These are phyloP conservation scores for Anoplopoma fimbria DNA, from an alignment of 2,113 vertebrate species.

Conservation along the genomic window DNA sequence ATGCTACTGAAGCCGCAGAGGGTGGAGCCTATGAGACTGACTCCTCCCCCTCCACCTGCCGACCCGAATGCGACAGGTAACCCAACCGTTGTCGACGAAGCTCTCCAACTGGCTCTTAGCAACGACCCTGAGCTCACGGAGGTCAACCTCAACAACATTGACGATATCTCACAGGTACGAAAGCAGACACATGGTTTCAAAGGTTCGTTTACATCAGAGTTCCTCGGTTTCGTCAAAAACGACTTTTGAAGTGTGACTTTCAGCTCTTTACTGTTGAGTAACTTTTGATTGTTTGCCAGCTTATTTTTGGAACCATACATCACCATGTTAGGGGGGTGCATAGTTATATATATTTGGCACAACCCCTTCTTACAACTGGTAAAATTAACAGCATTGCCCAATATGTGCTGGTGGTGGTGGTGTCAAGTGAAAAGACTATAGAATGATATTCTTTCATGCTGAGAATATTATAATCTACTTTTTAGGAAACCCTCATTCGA, in stretches of 20 bases:
- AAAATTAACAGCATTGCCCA: background rate
- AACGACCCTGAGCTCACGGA: constrained; percentile 90
- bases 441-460: background rate
- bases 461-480: background rate
- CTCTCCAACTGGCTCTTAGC: constrained; percentile 87
- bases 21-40: constrained; percentile 77
- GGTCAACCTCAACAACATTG: constrained; percentile 97
- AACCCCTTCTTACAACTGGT: background rate
- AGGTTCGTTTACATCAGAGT: background rate
- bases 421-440: background rate
- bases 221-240: no score
- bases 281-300: background rate
- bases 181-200: background rate
- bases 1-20: constrained; percentile 63
- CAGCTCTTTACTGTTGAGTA: background rate
- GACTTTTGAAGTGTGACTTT: no score
- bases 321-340: background rate
- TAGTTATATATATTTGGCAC: background rate
- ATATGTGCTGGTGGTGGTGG: background rate
- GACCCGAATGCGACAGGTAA: constrained; percentile 83
- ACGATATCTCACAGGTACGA: constrained; percentile 90
- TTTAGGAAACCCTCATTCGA: constrained; percentile 88
- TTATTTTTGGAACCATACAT: constrained; percentile 28
- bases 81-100: constrained; percentile 93
- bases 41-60: constrained; percentile 73